These are phyloP conservation scores for Dastarcus helophoroides DNA, from an alignment of 2,888 invertebrate genomes.

Conservation along the genomic window DNA sequence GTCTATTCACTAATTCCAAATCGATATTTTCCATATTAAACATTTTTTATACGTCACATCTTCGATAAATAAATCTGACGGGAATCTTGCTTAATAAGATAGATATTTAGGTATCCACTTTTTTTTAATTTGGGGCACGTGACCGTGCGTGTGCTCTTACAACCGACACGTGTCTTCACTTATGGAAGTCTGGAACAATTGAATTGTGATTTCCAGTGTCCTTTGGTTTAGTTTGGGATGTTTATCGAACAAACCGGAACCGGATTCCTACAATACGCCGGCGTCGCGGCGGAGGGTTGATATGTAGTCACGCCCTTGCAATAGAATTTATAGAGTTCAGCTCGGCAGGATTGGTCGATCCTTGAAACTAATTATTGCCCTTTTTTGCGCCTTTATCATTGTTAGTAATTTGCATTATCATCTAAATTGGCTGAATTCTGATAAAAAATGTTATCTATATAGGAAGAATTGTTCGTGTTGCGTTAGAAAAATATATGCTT, in stretches of 20 bases:
- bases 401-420: too few species aligned
- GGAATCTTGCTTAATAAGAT: slow-evolving; percentile 2
- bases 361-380: too few species aligned
- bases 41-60: slow-evolving; percentile 38
- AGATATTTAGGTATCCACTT: too few species aligned
- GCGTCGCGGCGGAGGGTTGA: slow-evolving; percentile 15
- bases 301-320: slow-evolving; percentile 16
- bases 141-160: slow-evolving; percentile 19
- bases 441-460: too few species aligned
- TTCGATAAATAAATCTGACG: not conserved
- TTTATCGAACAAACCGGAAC: slow-evolving; percentile 12
- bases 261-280: slow-evolving; percentile 17
- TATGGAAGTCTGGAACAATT: slow-evolving; percentile 17
- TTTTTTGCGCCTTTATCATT: too few species aligned
- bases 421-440: too few species aligned
- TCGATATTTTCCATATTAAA: slow-evolving; percentile 59
- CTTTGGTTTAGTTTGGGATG: slow-evolving; percentile 10
- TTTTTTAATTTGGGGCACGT: slow-evolving; percentile 17
- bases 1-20: slow-evolving; percentile 54
- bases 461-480: too few species aligned
- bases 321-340: not conserved
- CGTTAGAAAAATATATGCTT: too few species aligned
- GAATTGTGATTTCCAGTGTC: slow-evolving; percentile 20
- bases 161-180: slow-evolving; percentile 23
- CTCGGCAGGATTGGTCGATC: too few species aligned